Evolutionary conservation across 2,113 vertebrate genomes (phyloP), one percentile per base, ranked within the genome.

Genomic region (Reinhardtius hippoglossoides): DNA sequence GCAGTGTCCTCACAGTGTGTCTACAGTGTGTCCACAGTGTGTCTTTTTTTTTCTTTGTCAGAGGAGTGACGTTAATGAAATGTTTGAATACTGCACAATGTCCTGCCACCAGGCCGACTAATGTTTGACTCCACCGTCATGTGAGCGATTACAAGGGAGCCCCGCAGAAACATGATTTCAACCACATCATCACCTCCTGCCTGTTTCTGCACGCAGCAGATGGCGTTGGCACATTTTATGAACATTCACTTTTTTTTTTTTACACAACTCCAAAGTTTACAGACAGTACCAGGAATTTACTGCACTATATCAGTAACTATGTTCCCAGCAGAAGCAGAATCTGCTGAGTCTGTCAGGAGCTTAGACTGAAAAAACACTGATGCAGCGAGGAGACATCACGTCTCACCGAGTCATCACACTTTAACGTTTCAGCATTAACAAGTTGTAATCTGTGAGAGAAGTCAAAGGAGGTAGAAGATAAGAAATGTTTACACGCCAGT

Each of bases 1-100:
- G 92, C 88, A 89, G 50, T 82, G 65, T 84, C 14, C 46, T 12
- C 62, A 31, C n/a, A 86, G 40, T 58, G 5, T n/a, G n/a, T n/a
- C n/a, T n/a, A n/a, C n/a, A n/a, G n/a, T n/a, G n/a, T n/a, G n/a
- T n/a, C n/a, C n/a, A n/a, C n/a, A n/a, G n/a, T n/a, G n/a, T n/a
- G n/a, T n/a, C n/a, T n/a, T n/a, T 37, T 31, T 55, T 18, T 13
- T 16, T 6, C 24, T 37, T 55, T 35, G 63, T 18, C 71, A 62
- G 0, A 8, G 1, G 31, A 44, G 12, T 16, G 20, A 50, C 59
- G 13, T 8, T 50, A 42, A 42, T 71, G 0, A 40, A 74, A 37
- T 55, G 27, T 70, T 69, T 65, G 56, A 16, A 79, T 60, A 18
- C 27, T 27, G 27, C 5, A 5, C 27, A 27, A 27, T 31, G 31